Base-by-base conservation (phyloP, 2,113 vertebrate species). In the Pseudois nayaur region DNA sequence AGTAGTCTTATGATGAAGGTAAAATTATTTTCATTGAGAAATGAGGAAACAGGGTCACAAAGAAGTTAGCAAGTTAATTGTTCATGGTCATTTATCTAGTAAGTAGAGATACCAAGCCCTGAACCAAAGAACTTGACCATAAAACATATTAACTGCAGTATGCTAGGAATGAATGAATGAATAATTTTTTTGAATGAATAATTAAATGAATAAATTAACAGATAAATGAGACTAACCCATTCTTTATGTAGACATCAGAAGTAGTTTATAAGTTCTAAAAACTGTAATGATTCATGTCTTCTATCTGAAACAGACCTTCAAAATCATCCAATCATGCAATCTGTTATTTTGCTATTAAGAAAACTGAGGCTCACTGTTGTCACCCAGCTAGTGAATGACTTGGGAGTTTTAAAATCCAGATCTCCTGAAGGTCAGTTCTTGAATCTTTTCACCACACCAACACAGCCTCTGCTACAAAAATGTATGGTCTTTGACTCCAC, bases 1-100 rank as follows among this genome's bases (percentile, higher is more conserved):
- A 84, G 43, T 60, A 64, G 16, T 16, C 27, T n/a, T 88, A 16
- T 59, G 48, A 88, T 91, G 33, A 87, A 91, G 19, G 9, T 78
- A 88, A 84, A 92, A 74, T 23, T 78, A 48, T 87, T 86, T 87
- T 86, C n/a, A 89, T 54, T 96, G 85, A 71, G 52, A 81, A 92
- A 86, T 86, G 19, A 92, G 67, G 15, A 94, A 92, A 55, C 6
- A 81, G n/a, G 52, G 55, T 40, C 67, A 86, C 50, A 88, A 84
- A 57, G 23, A 48, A 71, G 54, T 91, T 10, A 84, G 10, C 78
- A 57, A 52, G 60, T 54, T 82, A 87, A 83, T 25, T 89, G 11
- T 89, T n/a, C 33, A 52, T 78, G 48, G 48, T 91, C 33, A 79
- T 89, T 79, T 85, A n/a, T 60, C 29, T 94, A 62, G 45, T 71